Conservation (phyloP, 2,797 vertebrate genomes). For the Channa striata region DNA sequence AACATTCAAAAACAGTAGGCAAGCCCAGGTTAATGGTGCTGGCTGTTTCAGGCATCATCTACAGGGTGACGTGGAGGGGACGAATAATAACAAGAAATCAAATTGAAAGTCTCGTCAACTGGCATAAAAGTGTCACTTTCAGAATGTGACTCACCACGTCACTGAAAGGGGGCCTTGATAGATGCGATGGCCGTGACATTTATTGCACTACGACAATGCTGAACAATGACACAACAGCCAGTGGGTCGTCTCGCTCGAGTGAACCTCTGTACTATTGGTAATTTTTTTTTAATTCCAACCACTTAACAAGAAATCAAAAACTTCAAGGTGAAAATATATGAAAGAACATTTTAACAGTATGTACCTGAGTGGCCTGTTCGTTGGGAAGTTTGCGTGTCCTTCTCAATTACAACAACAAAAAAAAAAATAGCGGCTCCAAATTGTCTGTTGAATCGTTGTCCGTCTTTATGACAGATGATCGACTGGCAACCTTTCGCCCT, state of each 20-base stretch:
- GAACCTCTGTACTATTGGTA: background rate
- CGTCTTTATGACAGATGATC: no score
- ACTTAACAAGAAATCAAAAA: background rate
- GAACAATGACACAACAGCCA: slow-evolving; percentile 1
- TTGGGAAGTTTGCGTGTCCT: no score
- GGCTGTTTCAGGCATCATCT: slow-evolving; percentile 45
- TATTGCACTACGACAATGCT: background rate
- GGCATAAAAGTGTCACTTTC: slow-evolving; percentile 65
- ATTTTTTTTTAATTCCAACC: background rate
- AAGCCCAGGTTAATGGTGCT: slow-evolving; percentile 48
- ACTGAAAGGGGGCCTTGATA: slow-evolving; percentile 6
- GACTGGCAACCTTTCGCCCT: no score
- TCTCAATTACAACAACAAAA: no score
- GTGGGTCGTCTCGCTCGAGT: slow-evolving; percentile 7
- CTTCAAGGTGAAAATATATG: background rate
- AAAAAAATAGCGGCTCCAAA: no score
- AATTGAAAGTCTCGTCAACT: slow-evolving; percentile 69
- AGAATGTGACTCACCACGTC: slow-evolving; percentile 48
- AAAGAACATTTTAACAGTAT: background rate
- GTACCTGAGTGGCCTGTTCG: no score
- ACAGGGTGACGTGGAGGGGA: slow-evolving; percentile 39
- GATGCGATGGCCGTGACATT: slow-evolving; percentile 13
- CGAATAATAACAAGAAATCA: slow-evolving; percentile 67
- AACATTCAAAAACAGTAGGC: slow-evolving; percentile 29
- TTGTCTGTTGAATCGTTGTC: no score